Conservation (phyloP, 2,888 invertebrate species). For the Drosophila barbarae region DNA sequence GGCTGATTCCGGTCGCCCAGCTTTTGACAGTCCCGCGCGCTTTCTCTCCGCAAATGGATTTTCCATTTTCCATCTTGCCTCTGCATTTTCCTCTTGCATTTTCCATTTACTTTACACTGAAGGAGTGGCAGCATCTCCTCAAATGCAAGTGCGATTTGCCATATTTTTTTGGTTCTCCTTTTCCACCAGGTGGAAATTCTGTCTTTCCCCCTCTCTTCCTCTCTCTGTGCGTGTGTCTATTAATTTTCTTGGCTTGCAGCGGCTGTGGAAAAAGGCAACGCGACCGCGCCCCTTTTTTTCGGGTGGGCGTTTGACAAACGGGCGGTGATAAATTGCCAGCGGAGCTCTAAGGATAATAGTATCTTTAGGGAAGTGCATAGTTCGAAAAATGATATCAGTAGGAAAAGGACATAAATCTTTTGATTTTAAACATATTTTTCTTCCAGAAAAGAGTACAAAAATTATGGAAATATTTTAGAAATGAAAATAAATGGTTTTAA, state of each 20-base stretch:
- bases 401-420: neutral
- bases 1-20: slow-evolving; percentile 40
- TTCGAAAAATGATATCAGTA: slow-evolving; percentile 1
- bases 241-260: slow-evolving; percentile 51
- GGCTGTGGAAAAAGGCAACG: slow-evolving; percentile 17
- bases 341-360: slow-evolving; percentile 6
- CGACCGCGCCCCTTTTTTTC: slow-evolving; percentile 37
- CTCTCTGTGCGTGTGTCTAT: slow-evolving; percentile 46
- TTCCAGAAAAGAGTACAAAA: too few relatives aligned
- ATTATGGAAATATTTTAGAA: too few relatives aligned
- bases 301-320: slow-evolving; percentile 54
- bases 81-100: slow-evolving; percentile 43
- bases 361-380: slow-evolving; percentile 10
- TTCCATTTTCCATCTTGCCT: slow-evolving; percentile 42
- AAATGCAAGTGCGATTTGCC: slow-evolving; percentile 35
- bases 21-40: slow-evolving; percentile 57
- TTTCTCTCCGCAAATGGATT: slow-evolving; percentile 64
- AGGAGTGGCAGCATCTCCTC: slow-evolving; percentile 52
- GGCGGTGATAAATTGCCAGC: slow-evolving; percentile 55
- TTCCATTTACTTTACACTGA: slow-evolving; percentile 63
- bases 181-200: slow-evolving; percentile 20
- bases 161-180: slow-evolving; percentile 16
- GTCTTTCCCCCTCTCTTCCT: neutral
- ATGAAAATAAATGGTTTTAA: too few relatives aligned
- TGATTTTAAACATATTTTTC: neutral